A percentile compares a stretch with the other conserved stretches of the same genome.
Evolutionary conservation across 2,888 invertebrate species (phyloP).

Genomic region (Sussaba pulchella): DNA sequence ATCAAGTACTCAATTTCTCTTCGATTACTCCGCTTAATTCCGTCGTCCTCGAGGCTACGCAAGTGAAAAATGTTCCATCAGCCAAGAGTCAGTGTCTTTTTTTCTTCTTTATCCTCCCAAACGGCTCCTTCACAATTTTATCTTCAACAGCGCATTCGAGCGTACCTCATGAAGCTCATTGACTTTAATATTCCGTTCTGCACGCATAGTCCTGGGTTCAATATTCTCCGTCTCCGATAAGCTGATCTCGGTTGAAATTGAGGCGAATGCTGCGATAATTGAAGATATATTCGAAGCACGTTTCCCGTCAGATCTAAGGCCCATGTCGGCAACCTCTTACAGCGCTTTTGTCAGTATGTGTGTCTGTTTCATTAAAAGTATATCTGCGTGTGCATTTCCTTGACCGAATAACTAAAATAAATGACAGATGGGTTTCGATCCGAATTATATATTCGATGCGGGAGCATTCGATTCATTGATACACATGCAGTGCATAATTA

Average conservation of each 20-base stretch:
- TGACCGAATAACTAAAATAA: constrained; percentile 75
- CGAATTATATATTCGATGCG: background rate
- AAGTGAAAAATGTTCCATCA: constrained; percentile 51
- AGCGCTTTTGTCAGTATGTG: background rate
- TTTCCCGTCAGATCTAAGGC: constrained; percentile 70
- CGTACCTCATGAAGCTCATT: constrained; percentile 43
- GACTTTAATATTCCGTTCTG: constrained; percentile 52
- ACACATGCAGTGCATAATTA: background rate
- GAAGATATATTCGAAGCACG: constrained; percentile 77
- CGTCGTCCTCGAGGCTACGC: constrained; percentile 44
- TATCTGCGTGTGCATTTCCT: constrained; percentile 77
- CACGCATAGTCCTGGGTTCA: constrained; percentile 27
- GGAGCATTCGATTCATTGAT: background rate
- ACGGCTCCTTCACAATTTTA: constrained; percentile 36
- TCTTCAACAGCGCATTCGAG: constrained; percentile 15
- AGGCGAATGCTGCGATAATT: constrained; percentile 57
- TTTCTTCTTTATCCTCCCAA: constrained; percentile 12
- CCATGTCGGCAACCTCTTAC: constrained; percentile 41
- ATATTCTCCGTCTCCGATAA: constrained; percentile 2
- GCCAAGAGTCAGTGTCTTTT: constrained; percentile 23
- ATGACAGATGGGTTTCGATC: constrained; percentile 74
- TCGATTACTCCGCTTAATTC: constrained; percentile 60
- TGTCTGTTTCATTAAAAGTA: constrained; percentile 74
- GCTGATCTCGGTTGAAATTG: constrained; percentile 5
- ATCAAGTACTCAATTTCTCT: constrained; percentile 66